phyloP scores from a whole-genome alignment of 2,113 vertebrate species.

The Xyrauchen texanus region DNA sequence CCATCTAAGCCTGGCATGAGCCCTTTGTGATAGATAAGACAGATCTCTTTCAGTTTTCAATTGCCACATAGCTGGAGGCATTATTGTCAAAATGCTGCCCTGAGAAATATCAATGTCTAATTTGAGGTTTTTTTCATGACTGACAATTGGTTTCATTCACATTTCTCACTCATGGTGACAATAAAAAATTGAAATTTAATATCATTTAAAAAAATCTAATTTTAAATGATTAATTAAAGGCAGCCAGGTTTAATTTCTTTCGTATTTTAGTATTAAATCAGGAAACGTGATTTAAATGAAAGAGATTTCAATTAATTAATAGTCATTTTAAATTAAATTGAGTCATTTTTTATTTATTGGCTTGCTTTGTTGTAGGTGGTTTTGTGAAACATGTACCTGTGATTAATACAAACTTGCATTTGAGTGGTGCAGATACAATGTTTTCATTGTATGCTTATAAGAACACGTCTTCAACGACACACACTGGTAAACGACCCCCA shows the following conservation, averaged over 20 bases:
- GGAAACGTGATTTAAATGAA: no score
- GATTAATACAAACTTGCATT: not conserved
- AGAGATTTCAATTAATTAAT: no score
- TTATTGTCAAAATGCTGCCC: conserved; percentile 68
- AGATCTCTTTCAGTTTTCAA: conserved; percentile 27
- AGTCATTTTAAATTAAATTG: no score
- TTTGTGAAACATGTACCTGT: not conserved
- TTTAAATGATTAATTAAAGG: no score
- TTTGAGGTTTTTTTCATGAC: conserved; percentile 65
- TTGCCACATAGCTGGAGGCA: conserved; percentile 60
- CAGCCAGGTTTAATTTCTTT: no score
- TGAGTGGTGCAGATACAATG: not conserved
- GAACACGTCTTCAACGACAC: not conserved
- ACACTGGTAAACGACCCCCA: not conserved
- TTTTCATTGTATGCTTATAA: not conserved
- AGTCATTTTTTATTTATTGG: no score
- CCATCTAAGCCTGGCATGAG: not conserved
- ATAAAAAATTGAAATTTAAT: no score
- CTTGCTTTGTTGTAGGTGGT: not conserved
- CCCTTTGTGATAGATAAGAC: not conserved
- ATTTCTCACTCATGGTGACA: conserved; percentile 7
- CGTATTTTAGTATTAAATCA: no score
- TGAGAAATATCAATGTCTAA: conserved; percentile 73
- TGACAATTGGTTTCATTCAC: conserved; percentile 64
- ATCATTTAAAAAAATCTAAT: no score